Evolutionary conservation across 1,140 invertebrate genomes (phyloP).

Genomic region (Polypedilum vanderplanki): DNA sequence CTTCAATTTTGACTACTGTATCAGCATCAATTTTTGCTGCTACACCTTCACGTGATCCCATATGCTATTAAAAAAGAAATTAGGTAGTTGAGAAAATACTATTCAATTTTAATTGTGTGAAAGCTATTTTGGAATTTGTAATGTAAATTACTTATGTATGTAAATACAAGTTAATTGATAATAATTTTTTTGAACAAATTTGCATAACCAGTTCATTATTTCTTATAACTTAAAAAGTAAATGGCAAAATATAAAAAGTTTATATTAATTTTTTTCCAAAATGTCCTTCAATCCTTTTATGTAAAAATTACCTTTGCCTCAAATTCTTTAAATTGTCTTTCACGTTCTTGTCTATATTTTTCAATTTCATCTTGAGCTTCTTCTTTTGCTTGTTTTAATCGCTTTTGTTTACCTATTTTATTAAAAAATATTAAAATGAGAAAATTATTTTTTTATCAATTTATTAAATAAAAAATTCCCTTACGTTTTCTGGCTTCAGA

Average conservation of each 20-base stretch:
- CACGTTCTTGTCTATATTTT: slow-evolving; percentile 83
- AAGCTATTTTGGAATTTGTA: background rate
- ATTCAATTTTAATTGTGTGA: background rate
- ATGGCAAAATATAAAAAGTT: no score
- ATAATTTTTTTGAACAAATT: background rate
- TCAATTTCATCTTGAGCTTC: slow-evolving; percentile 96
- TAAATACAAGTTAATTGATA: background rate
- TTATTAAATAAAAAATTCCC: slow-evolving; percentile 40
- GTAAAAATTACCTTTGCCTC: slow-evolving; percentile 64
- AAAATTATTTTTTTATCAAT: no score
- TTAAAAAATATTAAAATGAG: background rate
- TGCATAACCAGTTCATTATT: no score
- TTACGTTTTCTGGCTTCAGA: slow-evolving; percentile 91
- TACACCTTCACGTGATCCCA: slow-evolving; percentile 81
- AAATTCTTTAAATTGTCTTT: slow-evolving; percentile 83
- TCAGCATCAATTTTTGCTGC: slow-evolving; percentile 76
- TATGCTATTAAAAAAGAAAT: slow-evolving; percentile 53
- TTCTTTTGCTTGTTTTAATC: slow-evolving; percentile 96
- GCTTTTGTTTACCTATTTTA: slow-evolving; percentile 80
- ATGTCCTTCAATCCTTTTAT: no score
- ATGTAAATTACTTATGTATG: background rate
- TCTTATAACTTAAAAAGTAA: no score
- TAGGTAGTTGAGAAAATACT: slow-evolving; percentile 22
- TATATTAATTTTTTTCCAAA: background rate
- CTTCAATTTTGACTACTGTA: slow-evolving; percentile 69